A percentile compares a stretch with the other conserved stretches of the same genome.
Conservation (phyloP, 2,113 vertebrate species). For the Lepidiolamprologus cunningtoni region DNA sequence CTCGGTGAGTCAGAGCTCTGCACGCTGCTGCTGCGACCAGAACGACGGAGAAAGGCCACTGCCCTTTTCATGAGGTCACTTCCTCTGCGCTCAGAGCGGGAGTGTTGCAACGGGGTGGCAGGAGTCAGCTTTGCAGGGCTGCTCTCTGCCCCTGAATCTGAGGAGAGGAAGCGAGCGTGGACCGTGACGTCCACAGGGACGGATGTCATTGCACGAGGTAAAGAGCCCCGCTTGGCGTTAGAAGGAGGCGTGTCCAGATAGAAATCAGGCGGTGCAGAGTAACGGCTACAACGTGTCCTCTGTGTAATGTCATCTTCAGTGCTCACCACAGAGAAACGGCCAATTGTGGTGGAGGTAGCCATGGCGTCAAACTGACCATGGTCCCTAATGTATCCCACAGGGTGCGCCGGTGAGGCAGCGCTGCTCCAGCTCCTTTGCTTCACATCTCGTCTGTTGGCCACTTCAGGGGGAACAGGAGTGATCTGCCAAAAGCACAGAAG, state of each 20-base stretch:
- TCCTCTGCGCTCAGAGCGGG: slow-evolving; percentile 67
- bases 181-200: slow-evolving; percentile 62
- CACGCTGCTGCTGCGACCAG: slow-evolving; percentile 74
- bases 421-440: slow-evolving; percentile 62
- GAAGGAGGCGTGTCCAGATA: slow-evolving; percentile 83
- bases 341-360: slow-evolving; percentile 80
- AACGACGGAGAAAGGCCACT: slow-evolving; percentile 84
- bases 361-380: slow-evolving; percentile 31
- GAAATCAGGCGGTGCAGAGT: slow-evolving; percentile 89
- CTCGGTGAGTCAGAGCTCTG: slow-evolving; percentile 78
- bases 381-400: slow-evolving; percentile 30
- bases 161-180: slow-evolving; percentile 75
- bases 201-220: slow-evolving; percentile 76
- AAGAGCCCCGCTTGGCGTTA: slow-evolving; percentile 69
- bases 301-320: slow-evolving; percentile 82
- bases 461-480: slow-evolving; percentile 71
- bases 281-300: slow-evolving; percentile 78
- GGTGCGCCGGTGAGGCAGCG: slow-evolving; percentile 61
- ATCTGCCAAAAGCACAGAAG: slow-evolving; percentile 46
- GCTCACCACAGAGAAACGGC: slow-evolving; percentile 90
- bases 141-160: slow-evolving; percentile 88
- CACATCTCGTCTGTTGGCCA: slow-evolving; percentile 58
- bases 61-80: slow-evolving; percentile 87
- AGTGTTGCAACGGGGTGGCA: slow-evolving; percentile 61
- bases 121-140: slow-evolving; percentile 59